A percentile compares a stretch with the other conserved stretches of the same genome.
Evolutionary conservation across 2,113 vertebrate species (phyloP).

Genomic region (Dipodomys spectabilis): DNA sequence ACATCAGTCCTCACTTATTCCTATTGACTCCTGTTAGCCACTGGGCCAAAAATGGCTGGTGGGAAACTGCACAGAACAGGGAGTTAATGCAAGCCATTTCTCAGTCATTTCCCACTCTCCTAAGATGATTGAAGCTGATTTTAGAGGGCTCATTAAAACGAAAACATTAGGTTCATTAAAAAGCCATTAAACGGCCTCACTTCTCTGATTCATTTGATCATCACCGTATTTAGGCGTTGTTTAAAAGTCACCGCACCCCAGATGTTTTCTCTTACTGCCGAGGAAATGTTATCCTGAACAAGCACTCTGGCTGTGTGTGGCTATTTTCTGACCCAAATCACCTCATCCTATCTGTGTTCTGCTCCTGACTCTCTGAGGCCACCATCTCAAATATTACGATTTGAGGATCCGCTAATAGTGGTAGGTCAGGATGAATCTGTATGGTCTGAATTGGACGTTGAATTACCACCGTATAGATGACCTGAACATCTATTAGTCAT

Average conservation of each 20-base stretch:
- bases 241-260: constrained; percentile 78
- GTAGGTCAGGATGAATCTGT: not conserved
- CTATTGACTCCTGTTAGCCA: constrained; percentile 80
- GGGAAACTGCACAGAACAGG: constrained; percentile 92
- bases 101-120: constrained; percentile 93
- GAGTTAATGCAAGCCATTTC: constrained; percentile 94
- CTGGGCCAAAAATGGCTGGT: constrained; percentile 84
- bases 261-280: constrained; percentile 75
- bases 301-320: not conserved
- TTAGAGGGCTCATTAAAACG: constrained; percentile 97
- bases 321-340: constrained; percentile 28
- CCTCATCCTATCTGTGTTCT: not conserved
- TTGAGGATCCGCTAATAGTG: constrained; percentile 45
- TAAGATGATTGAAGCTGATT: constrained; percentile 95
- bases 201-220: constrained; percentile 92
- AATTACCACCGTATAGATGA: constrained; percentile 9
- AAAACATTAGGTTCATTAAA: constrained; percentile 98
- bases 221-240: constrained; percentile 82
- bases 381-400: not conserved
- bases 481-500: not conserved
- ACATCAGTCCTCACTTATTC: constrained; percentile 59
- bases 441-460: constrained; percentile 32
- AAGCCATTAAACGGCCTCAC: constrained; percentile 94
- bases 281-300: not conserved
- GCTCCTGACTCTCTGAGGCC: constrained; percentile 21